phyloP scores from a whole-genome alignment of 2,797 vertebrate genomes.

The Anomalospiza imberbis region DNA sequence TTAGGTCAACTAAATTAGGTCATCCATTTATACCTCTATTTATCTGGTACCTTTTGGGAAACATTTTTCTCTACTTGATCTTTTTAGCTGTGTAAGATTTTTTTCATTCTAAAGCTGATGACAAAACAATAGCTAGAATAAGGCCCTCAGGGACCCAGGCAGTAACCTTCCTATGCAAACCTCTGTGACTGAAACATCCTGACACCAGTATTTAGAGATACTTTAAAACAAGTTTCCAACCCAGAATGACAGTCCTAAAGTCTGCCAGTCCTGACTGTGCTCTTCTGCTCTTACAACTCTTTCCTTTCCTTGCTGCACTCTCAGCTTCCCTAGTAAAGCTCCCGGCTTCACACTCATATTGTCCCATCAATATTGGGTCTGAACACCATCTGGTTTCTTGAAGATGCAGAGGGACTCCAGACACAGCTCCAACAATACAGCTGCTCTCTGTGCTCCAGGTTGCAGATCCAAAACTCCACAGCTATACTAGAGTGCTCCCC shows the following conservation, averaged over 20 bases:
- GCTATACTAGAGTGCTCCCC: background rate
- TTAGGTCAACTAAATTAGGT: conserved; percentile 41
- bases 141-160: background rate
- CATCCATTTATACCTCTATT: conserved; percentile 36
- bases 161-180: background rate
- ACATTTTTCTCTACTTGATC: background rate
- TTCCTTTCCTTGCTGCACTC: background rate
- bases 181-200: background rate
- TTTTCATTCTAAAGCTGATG: background rate
- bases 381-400: background rate
- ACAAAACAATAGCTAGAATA: background rate
- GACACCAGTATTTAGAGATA: background rate
- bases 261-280: background rate
- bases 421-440: background rate
- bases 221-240: background rate
- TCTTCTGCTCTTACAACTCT: background rate
- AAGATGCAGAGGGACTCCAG: background rate
- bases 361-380: rapidly evolving
- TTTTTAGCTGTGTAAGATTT: background rate
- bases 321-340: background rate
- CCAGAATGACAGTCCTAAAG: background rate
- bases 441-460: rapidly evolving
- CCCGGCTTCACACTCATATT: background rate
- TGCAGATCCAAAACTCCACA: background rate
- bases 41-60: conserved; percentile 23